Base-by-base conservation (phyloP, 2,113 vertebrate genomes). In the Grantiella picta region DNA sequence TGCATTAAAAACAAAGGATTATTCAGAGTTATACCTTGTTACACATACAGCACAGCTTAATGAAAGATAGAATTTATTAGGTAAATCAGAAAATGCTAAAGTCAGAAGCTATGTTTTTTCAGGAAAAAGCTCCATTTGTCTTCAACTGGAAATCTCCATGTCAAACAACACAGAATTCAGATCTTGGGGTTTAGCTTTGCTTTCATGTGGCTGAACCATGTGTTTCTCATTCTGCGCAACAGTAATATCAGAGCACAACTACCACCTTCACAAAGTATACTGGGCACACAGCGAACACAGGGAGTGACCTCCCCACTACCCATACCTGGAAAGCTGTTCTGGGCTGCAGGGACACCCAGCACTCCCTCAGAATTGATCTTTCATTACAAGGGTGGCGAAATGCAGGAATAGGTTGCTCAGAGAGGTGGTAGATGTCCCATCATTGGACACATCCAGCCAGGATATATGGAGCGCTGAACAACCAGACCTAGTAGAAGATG, bases 151-250 rank as follows among this genome's bases (percentile, higher is more conserved):
- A 50, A 85, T 47, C 33, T 57, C 47, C 24, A 49, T 56, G 13
- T 16, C 18, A 63, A 84, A 47, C 16, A 54, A 60, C 0, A 2
- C 0, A 12, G 4, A 54, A 84, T 57, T 73, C 44, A n/a, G 31
- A 60, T 53, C 31, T 61, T 57, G 25, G 28, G 9, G 12, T 28
- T 65, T 49, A 73, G 21, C 40, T 94, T 64, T 3, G 2, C 6
- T 59, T 44, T 70, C 6, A 42, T 25, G 5, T 2, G 1, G 10
- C 3, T 57, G 28, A 81, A n/a, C 22, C 20, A 21, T 0, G 0
- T n/a, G 9, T 5, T 35, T 63, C 49, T 68, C 27, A 40, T 57
- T 33, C 35, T 59, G 35, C 49, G 3, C 29, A 45, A 49, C n/a
- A 29, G 18, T 33, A 18, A 68, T 45, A 42, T 31, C 12, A 33